Evolutionary conservation across 2,797 vertebrate genomes (phyloP).

Genomic region (Rhadinocentrus ornatus): DNA sequence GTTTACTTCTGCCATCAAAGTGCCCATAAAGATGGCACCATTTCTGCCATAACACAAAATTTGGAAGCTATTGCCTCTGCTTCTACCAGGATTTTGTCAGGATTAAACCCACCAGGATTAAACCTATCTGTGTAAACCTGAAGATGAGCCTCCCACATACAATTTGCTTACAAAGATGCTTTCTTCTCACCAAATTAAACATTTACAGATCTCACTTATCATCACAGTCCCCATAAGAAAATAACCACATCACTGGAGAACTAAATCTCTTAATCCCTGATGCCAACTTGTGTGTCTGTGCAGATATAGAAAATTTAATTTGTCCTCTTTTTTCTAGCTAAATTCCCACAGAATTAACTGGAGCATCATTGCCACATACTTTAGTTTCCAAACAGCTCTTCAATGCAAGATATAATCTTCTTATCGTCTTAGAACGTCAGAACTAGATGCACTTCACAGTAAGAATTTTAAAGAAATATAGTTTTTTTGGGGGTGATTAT

Average conservation of each 20-base stretch:
- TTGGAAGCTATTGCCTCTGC: conserved; percentile 16
- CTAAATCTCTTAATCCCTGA: conserved; percentile 44
- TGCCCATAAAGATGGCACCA: conserved; percentile 8
- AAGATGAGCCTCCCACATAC: conserved; percentile 27
- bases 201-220: conserved; percentile 14
- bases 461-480: conserved; percentile 30
- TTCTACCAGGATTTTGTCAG: conserved; percentile 19
- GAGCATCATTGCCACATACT: conserved; percentile 7
- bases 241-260: conserved; percentile 10
- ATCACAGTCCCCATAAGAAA: conserved; percentile 13
- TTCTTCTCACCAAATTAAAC: conserved; percentile 30
- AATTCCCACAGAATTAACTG: conserved; percentile 19
- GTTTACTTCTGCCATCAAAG: conserved; percentile 5
- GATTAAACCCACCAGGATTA: conserved; percentile 31
- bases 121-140: conserved; percentile 32
- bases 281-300: conserved; percentile 18
- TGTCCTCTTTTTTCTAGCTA: conserved; percentile 4
- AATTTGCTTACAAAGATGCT: conserved; percentile 22
- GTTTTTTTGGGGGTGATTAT: conserved; percentile 36
- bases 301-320: background rate
- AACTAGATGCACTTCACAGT: conserved; percentile 35
- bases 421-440: conserved; percentile 37
- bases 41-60: conserved; percentile 18
- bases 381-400: conserved; percentile 30
- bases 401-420: conserved; percentile 18